phyloP scores from a whole-genome alignment of 1,140 invertebrate species.

The Musca domestica region DNA sequence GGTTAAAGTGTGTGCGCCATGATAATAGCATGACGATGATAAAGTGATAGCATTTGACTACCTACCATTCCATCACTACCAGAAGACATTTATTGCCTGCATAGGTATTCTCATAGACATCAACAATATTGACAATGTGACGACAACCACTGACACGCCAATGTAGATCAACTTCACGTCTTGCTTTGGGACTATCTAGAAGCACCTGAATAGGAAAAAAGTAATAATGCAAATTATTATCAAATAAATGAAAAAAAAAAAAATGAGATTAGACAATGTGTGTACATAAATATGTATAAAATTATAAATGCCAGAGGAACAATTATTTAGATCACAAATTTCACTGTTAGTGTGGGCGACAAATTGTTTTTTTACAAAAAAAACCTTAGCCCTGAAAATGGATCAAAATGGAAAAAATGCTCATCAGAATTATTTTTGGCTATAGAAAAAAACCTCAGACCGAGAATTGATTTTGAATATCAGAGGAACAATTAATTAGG shows the following conservation, averaged over 20 bases:
- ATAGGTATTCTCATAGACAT: conserved; percentile 96
- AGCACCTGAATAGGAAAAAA: conserved; percentile 68
- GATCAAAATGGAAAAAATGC: no score
- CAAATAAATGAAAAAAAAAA: neutral
- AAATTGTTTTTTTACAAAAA: no score
- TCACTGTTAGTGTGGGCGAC: no score
- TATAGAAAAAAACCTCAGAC: no score
- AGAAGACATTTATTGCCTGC: conserved; percentile 86
- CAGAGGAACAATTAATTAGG: neutral
- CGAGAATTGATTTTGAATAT: no score
- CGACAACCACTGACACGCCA: conserved; percentile 86
- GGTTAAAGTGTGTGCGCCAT: neutral
- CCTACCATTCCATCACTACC: conserved; percentile 96
- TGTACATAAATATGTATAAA: neutral
- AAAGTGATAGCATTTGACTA: neutral
- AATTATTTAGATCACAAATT: neutral
- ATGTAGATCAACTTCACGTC: conserved; percentile 93
- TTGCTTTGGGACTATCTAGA: conserved; percentile 85
- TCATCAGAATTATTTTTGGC: no score
- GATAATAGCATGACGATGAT: neutral
- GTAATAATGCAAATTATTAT: neutral
- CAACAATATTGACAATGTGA: conserved; percentile 90
- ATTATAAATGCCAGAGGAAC: neutral
- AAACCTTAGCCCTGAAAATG: no score
- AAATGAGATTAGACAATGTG: conserved; percentile 4